A percentile compares a stretch with the other conserved stretches of the same genome.
Conservation (phyloP, 2,888 invertebrate genomes). For the Zhuqinia jingwanae region DNA sequence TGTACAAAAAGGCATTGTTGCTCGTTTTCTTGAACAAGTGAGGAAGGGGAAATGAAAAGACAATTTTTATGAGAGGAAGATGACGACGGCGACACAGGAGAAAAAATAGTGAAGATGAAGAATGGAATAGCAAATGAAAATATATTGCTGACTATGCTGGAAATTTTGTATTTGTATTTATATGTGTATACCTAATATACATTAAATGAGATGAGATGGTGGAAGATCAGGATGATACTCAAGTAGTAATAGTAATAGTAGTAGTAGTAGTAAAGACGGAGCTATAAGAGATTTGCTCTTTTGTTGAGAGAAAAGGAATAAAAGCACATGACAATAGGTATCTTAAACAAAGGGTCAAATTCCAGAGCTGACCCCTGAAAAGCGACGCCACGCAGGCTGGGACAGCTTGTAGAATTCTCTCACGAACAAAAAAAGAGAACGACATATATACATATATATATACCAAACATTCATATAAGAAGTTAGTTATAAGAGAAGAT, state of each 20-base stretch:
- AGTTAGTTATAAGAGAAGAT: constrained; percentile 39
- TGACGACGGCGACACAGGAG: constrained; percentile 72
- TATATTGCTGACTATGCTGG: constrained; percentile 55
- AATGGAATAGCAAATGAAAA: constrained; percentile 63
- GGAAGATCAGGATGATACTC: constrained; percentile 36
- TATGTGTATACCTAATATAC: constrained; percentile 11
- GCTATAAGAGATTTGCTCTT: constrained; percentile 13
- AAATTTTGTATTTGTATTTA: too few relatives aligned
- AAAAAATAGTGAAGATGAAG: constrained; percentile 47
- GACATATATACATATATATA: too few relatives aligned
- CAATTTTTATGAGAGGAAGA: constrained; percentile 75
- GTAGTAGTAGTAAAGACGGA: constrained; percentile 15
- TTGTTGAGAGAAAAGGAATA: constrained; percentile 66
- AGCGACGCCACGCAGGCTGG: constrained; percentile 79
- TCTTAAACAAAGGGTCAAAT: constrained; percentile 79
- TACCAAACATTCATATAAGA: too few relatives aligned
- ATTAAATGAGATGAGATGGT: neutral
- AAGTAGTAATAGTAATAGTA: too few relatives aligned
- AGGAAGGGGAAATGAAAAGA: constrained; percentile 72
- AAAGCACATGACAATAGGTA: constrained; percentile 77
- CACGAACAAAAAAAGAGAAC: constrained; percentile 68
- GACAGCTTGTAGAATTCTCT: constrained; percentile 76
- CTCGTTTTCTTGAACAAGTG: constrained; percentile 29
- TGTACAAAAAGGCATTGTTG: constrained; percentile 37
- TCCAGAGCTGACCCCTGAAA: constrained; percentile 78